A percentile compares a stretch with the other conserved stretches of the same genome.
These are phyloP conservation scores for Brachypteracias leptosomus DNA, from an alignment of 2,113 vertebrate species.

Conservation along the genomic window DNA sequence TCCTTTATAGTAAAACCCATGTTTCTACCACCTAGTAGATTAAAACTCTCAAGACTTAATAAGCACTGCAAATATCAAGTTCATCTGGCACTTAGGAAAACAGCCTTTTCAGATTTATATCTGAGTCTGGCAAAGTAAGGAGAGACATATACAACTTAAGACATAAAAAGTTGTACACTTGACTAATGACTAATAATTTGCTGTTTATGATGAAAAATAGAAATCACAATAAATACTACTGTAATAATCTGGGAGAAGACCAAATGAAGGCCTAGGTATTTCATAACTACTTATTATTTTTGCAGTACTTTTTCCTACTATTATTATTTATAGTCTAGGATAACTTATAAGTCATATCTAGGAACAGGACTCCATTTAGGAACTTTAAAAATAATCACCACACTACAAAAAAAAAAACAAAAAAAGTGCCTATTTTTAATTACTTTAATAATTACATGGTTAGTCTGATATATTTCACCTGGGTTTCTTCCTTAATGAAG, in stretches of 20 bases:
- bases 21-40: background rate
- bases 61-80: background rate
- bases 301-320: background rate
- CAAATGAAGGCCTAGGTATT: background rate
- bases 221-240: background rate
- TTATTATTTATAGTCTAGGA: background rate
- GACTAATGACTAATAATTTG: background rate
- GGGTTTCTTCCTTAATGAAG: fast-evolving
- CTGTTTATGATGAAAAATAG: background rate
- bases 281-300: background rate
- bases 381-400: background rate
- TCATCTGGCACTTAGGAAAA: background rate
- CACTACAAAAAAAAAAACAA: background rate
- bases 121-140: background rate
- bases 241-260: background rate
- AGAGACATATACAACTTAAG: background rate
- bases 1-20: background rate
- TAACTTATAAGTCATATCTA: background rate
- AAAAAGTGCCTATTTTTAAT: background rate
- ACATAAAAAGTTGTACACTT: background rate
- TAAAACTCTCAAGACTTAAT: background rate
- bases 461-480: background rate
- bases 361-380: background rate
- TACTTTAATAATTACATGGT: background rate
- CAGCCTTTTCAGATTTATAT: background rate